Evolutionary conservation across 2,113 vertebrate species (phyloP), one percentile per base, ranked within the genome.

Genomic region (Pterocles burchelli): DNA sequence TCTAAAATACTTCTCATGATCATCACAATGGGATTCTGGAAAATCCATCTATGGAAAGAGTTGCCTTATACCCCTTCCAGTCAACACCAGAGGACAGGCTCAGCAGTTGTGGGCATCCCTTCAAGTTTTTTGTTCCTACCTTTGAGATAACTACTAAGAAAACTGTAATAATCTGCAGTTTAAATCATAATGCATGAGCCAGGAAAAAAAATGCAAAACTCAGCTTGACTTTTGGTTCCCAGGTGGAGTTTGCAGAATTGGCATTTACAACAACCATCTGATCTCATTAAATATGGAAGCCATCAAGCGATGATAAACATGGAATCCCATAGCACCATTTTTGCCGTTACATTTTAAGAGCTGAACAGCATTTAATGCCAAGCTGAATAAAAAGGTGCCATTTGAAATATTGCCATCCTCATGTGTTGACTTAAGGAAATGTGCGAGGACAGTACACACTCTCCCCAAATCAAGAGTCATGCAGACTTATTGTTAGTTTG

Each of bases 201-300:
- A 88, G 45, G 8, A 52, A 11, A 80, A 91, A 61, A 90, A 76
- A 43, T 9, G 24, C 55, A 67, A 29, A 55, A 45, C 25, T 31
- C 66, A 61, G 79, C 31, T 65, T 89, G 48, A 68, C 29, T 72
- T 94, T 81, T 81, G 6, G 28, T 90, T 84, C 73, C 48, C 65
- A 57, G 48, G 75, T 86, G 57, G 52, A 92, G 68, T 68, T 88
- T 72, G 25, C 6, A 61, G 66, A 84, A 71, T 13, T 96, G 83
- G 34, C 61, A 81, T 92, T 80, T 84, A 84, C 2, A 58, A 46
- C 19, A 49, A 52, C 73, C 90, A 89, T 89, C 76, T 95, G 88
- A 96, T 87, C 57, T 86, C 68, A 75, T 90, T 65, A 81, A 76
- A 59, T 51, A 78, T 14, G 57, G 88, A 93, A 93, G 41, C 52